A percentile compares a stretch with the other conserved stretches of the same genome.
Evolutionary conservation across 2,888 invertebrate genomes (phyloP).

Genomic region (Drosophila mettleri): DNA sequence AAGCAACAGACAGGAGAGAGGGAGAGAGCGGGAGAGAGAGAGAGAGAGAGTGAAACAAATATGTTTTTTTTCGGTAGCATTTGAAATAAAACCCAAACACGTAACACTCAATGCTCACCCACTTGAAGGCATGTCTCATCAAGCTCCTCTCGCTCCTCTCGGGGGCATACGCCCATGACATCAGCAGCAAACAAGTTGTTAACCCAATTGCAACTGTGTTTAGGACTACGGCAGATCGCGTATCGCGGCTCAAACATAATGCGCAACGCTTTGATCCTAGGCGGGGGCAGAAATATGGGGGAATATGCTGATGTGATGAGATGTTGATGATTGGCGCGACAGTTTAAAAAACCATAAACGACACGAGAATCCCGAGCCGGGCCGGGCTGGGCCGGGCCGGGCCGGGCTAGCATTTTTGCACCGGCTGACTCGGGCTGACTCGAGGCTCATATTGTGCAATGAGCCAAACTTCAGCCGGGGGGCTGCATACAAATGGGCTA

Average conservation of each 20-base stretch:
- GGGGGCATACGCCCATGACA: slow-evolving; percentile 64
- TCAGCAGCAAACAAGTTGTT: slow-evolving; percentile 65
- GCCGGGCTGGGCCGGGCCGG: too few species aligned
- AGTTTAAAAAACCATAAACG: slow-evolving; percentile 84
- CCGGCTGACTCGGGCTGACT: slow-evolving; percentile 47
- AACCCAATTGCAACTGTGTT: slow-evolving; percentile 72
- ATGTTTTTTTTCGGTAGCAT: slow-evolving; percentile 32
- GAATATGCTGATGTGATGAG: slow-evolving; percentile 56
- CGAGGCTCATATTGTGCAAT: slow-evolving; percentile 73
- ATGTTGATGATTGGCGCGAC: slow-evolving; percentile 81
- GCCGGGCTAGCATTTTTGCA: slow-evolving; percentile 38
- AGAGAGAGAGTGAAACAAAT: neutral
- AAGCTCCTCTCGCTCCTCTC: neutral
- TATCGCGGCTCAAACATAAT: slow-evolving; percentile 64
- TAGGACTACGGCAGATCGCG: slow-evolving; percentile 58
- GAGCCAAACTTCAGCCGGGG: slow-evolving; percentile 62
- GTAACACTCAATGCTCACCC: slow-evolving; percentile 51
- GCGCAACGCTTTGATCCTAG: slow-evolving; percentile 71
- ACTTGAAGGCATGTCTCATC: slow-evolving; percentile 38
- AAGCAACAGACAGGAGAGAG: neutral
- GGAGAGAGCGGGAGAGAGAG: neutral
- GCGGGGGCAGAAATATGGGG: slow-evolving; percentile 12
- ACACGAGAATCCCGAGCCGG: slow-evolving; percentile 81
- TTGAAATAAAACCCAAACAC: slow-evolving; percentile 17
- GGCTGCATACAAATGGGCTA: slow-evolving; percentile 77